Evolutionary conservation across 2,888 invertebrate genomes (phyloP), one percentile per base, ranked within the genome.

Genomic region (Philereme vetulata): DNA sequence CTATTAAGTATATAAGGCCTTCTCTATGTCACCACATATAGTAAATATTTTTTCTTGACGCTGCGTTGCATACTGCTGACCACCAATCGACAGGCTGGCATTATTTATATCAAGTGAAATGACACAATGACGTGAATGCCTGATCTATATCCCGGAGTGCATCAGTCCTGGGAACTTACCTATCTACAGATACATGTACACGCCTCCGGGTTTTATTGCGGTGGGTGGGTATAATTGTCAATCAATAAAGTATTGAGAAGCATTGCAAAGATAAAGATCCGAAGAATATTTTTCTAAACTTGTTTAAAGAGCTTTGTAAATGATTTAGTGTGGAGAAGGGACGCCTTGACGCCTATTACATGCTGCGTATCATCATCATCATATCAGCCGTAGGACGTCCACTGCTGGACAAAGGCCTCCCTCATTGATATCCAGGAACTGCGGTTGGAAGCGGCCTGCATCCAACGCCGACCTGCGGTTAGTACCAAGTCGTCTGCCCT

Each of bases 71-170:
- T 66, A 62, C 32, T 21, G 4, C 67, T 40, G 58, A 33, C 64
- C 53, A 48, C 40, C 72, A 76, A 84, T 83, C 80, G 82, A 81
- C 77, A 77, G 67, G 61, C 71, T 65, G 66, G 72, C 74, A 84
- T 84, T 85, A 84, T 84, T 86, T 84, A 84, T 84, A 75, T 77
- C 72, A 68, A 66, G 64, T 74, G 70, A 73, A 77, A 65, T 75
- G 78, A 80, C 79, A 78, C 70, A 72, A 76, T 73, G 80, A 78
- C 82, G 67, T 70, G 72, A 67, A 61, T 50, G 65, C 58, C 74
- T 83, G 84, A 85, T 85, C 79, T 80, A 82, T 73, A 83, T 75
- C 71, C 73, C 61, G 60, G 36, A 42, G 66, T 66, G 61, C 58
- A 58, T 56, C 52, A 51, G 45, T 8, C 33, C 51, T 47, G 60